Conservation (phyloP, 2,113 vertebrate genomes). For the Phrynosoma blainvillii region DNA sequence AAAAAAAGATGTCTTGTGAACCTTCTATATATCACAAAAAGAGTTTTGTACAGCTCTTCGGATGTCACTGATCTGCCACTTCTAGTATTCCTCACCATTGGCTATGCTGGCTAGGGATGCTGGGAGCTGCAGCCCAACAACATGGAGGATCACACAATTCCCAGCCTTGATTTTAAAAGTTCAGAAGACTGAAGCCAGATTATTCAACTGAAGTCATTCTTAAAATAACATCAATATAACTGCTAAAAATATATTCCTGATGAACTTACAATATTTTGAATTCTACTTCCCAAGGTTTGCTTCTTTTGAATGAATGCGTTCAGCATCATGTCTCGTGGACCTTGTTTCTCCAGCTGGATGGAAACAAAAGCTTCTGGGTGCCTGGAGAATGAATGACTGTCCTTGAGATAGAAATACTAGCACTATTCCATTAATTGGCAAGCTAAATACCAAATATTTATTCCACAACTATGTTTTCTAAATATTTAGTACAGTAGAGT, state of each 20-base stretch:
- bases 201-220: background rate
- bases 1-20: background rate
- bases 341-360: constrained; percentile 78
- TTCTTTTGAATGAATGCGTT: constrained; percentile 74
- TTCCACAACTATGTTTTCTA: background rate
- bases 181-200: background rate
- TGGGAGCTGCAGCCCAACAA: no score
- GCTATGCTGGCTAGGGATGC: no score
- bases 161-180: background rate
- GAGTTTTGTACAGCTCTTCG: no score
- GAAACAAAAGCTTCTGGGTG: constrained; percentile 78
- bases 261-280: constrained; percentile 69
- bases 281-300: constrained; percentile 49
- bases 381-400: constrained; percentile 49
- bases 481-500: background rate
- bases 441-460: background rate
- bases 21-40: no score
- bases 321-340: constrained; percentile 73
- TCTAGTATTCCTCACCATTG: no score
- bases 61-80: no score
- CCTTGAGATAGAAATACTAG: background rate
- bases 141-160: no score
- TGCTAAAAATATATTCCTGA: background rate
- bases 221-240: background rate
- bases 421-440: background rate